These are phyloP conservation scores for Sinocyclocheilus grahami DNA, from an alignment of 2,113 vertebrate species.

Conservation along the genomic window DNA sequence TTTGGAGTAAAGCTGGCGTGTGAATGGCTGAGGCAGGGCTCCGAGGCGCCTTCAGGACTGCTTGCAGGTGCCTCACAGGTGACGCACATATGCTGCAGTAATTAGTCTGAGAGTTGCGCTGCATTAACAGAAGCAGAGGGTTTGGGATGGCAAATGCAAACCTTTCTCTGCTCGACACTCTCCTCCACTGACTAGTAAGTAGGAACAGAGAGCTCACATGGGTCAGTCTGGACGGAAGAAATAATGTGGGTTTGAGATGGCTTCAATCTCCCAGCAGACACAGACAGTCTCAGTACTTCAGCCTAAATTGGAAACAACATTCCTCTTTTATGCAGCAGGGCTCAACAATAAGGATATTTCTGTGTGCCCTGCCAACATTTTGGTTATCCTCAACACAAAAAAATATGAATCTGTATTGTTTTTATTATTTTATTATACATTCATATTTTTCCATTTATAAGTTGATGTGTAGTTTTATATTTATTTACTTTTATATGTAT, in stretches of 20 bases:
- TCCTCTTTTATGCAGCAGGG: background rate
- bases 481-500: too few species aligned
- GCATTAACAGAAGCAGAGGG: slow-evolving; percentile 61
- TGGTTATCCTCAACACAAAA: background rate
- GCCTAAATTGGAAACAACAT: slow-evolving; percentile 40
- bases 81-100: slow-evolving; percentile 70
- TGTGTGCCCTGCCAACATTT: background rate
- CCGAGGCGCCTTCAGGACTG: slow-evolving; percentile 44
- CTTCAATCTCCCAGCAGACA: slow-evolving; percentile 44
- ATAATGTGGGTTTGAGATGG: slow-evolving; percentile 30
- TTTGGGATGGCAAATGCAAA: slow-evolving; percentile 26
- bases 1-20: slow-evolving; percentile 32
- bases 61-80: slow-evolving; percentile 59
- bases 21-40: slow-evolving; percentile 42
- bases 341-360: background rate
- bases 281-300: background rate
- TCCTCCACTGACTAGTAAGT: slow-evolving; percentile 59
- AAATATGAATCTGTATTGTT: background rate
- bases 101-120: slow-evolving; percentile 66
- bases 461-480: background rate
- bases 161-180: slow-evolving; percentile 46
- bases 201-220: slow-evolving; percentile 54
- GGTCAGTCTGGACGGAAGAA: slow-evolving; percentile 52
- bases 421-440: background rate
- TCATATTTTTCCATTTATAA: background rate